phyloP scores from a whole-genome alignment of 1,140 invertebrate genomes.

The Camponotus floridanus region DNA sequence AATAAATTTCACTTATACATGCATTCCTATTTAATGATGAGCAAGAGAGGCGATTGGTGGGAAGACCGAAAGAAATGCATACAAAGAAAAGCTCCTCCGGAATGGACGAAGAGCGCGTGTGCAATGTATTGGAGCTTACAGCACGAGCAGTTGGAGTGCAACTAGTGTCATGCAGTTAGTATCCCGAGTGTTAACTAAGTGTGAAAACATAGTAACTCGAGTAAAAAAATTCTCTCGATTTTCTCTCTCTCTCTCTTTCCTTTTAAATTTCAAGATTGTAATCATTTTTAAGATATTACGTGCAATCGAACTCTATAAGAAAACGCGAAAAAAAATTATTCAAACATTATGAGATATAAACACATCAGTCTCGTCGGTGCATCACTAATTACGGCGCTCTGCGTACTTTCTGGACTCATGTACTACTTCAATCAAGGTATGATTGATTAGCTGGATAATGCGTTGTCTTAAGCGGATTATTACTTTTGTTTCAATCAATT shows the following conservation, averaged over 20 bases:
- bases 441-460: conserved; percentile 18
- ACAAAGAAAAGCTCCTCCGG: conserved; percentile 39
- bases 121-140: conserved; percentile 72
- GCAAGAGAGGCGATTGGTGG: background rate
- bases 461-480: background rate
- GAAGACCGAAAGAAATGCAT: conserved; percentile 33
- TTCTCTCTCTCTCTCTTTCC: background rate
- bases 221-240: background rate
- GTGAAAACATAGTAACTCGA: conserved; percentile 26
- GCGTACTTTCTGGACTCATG: conserved; percentile 78
- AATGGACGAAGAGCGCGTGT: conserved; percentile 79
- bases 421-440: conserved; percentile 84
- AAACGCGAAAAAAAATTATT: background rate
- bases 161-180: conserved; percentile 78
- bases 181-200: conserved; percentile 68
- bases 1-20: background rate
- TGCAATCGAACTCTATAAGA: background rate
- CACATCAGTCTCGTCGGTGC: conserved; percentile 75
- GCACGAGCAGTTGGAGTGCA: conserved; percentile 72
- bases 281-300: conserved; percentile 5
- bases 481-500: background rate
- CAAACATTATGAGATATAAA: conserved; percentile 78
- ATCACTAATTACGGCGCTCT: conserved; percentile 73
- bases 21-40: background rate
- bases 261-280: background rate